A percentile compares a stretch with the other conserved stretches of the same genome.
phyloP scores from a whole-genome alignment of 2,888 invertebrate species.

The Epinotia bilunana region DNA sequence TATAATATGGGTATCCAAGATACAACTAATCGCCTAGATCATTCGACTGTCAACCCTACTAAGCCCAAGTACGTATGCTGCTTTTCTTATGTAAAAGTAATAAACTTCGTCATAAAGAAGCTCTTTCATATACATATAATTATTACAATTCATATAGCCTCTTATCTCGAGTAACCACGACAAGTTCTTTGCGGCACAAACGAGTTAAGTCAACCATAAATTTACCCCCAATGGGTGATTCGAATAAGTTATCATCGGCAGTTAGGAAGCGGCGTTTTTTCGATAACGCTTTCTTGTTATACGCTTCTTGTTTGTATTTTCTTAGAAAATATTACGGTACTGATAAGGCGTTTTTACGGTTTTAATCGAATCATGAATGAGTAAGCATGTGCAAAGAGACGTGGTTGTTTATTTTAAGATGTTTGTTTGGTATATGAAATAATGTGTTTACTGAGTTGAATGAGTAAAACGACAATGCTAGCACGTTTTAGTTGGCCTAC shows the following conservation, averaged over 20 bases:
- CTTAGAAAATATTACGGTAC: constrained; percentile 25
- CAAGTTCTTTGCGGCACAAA: constrained; percentile 69
- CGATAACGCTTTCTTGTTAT: constrained; percentile 56
- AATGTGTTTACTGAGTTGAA: not conserved
- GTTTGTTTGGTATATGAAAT: constrained; percentile 1
- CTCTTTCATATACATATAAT: constrained; percentile 36
- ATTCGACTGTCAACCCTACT: not conserved
- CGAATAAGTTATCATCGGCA: constrained; percentile 79
- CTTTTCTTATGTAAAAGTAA: constrained; percentile 17
- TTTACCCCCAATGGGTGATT: constrained; percentile 70
- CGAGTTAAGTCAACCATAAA: constrained; percentile 79
- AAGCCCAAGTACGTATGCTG: not conserved
- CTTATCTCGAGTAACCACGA: constrained; percentile 50
- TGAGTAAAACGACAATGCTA: not conserved
- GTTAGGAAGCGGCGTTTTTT: constrained; percentile 68
- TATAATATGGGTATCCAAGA: too few species aligned
- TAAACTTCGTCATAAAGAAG: constrained; percentile 30
- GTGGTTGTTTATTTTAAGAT: constrained; percentile 16
- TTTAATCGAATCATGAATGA: constrained; percentile 29
- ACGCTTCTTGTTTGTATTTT: constrained; percentile 17
- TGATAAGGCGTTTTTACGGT: constrained; percentile 35
- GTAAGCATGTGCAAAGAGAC: constrained; percentile 1
- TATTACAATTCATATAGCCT: constrained; percentile 38
- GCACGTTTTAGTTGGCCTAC: not conserved
- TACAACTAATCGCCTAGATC: too few species aligned